phyloP scores from a whole-genome alignment of 2,113 vertebrate genomes.

The Ciconia stormi region DNA sequence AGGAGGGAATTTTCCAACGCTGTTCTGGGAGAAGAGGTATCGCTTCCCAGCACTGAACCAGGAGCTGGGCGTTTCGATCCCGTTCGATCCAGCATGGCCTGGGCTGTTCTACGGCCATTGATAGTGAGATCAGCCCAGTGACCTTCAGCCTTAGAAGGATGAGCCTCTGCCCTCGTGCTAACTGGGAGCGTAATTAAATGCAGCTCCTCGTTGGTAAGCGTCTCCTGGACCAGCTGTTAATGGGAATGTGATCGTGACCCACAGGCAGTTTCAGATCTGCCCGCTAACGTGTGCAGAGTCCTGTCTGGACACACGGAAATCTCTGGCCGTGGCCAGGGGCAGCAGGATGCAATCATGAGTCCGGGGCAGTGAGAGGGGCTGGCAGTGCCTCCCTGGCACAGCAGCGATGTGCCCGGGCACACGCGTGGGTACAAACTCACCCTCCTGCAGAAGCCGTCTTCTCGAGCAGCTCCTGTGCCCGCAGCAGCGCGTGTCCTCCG shows the following conservation, averaged over 20 bases:
- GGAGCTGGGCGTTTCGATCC: neutral
- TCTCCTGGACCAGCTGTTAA: neutral
- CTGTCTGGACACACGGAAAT: neutral
- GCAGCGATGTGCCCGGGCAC: accelerated
- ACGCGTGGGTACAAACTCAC: neutral
- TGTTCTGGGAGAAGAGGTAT: neutral
- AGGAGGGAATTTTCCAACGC: neutral
- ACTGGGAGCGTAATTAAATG: neutral
- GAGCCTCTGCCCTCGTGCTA: neutral
- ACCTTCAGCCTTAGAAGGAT: neutral
- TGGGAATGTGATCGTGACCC: neutral
- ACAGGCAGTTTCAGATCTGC: neutral
- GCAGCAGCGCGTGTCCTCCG: neutral
- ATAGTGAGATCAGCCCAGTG: neutral
- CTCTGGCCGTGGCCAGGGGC: neutral
- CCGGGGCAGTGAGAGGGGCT: accelerated
- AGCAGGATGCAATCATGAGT: neutral
- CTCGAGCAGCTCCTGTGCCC: accelerated
- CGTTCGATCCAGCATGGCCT: neutral
- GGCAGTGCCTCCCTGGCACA: neutral
- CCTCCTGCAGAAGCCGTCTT: neutral
- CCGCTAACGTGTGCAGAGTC: neutral
- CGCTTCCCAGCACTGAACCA: neutral
- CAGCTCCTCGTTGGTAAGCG: accelerated
- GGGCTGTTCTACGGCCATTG: accelerated